phyloP scores from a whole-genome alignment of 2,797 vertebrate species.

The Dicrostonyx torquatus region DNA sequence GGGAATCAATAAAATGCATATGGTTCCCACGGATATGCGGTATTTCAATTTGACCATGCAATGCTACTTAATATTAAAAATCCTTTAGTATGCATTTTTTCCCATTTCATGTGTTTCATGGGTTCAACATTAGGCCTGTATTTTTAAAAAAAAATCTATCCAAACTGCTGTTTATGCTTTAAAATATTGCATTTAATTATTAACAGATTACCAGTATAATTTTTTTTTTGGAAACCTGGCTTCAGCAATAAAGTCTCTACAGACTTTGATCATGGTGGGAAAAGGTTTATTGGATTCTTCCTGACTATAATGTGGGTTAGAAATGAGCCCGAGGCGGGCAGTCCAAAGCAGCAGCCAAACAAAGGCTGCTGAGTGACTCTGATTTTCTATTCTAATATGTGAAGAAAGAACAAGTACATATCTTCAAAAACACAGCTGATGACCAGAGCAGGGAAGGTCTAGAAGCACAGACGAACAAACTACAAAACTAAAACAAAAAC shows the following conservation, averaged over 20 bases:
- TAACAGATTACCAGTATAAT: constrained; percentile 26
- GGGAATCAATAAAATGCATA: neutral
- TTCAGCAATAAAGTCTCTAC: constrained; percentile 55
- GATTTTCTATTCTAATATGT: neutral
- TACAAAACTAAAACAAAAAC: neutral
- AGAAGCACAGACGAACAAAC: neutral
- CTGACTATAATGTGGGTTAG: constrained; percentile 45
- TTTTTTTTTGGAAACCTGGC: constrained; percentile 1
- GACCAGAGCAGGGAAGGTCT: neutral
- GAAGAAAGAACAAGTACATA: neutral
- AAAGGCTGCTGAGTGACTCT: neutral
- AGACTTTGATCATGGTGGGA: constrained; percentile 71
- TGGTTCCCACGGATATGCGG: neutral
- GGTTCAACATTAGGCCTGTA: neutral
- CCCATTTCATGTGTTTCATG: constrained; percentile 7
- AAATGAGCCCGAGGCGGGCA: constrained; percentile 7
- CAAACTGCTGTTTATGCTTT: constrained; percentile 35
- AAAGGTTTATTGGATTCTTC: constrained; percentile 59
- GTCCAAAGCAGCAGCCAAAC: neutral
- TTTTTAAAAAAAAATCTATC: neutral
- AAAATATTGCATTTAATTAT: constrained; percentile 62
- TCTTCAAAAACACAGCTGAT: neutral
- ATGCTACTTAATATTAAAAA: constrained; percentile 19
- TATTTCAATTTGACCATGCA: neutral
- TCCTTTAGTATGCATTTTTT: neutral